These are phyloP conservation scores for Drosophila ogumai DNA, from an alignment of 1,140 invertebrate species.

Conservation along the genomic window DNA sequence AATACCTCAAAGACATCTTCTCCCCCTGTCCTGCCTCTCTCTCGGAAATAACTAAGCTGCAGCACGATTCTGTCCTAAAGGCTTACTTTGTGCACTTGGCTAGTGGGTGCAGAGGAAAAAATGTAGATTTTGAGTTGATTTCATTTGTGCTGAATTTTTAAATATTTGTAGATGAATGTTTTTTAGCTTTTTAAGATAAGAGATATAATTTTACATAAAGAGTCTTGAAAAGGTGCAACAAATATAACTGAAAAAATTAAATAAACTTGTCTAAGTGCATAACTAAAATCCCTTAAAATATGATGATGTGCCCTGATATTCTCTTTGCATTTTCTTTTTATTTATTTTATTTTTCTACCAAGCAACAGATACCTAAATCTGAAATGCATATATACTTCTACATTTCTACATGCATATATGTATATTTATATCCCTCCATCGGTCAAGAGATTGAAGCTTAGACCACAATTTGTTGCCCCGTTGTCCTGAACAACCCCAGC, in stretches of 20 bases:
- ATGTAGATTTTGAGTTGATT: not conserved
- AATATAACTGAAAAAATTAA: not conserved
- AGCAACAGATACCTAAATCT: slow-evolving; percentile 13
- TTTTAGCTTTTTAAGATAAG: too few species aligned
- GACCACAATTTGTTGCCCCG: slow-evolving; percentile 58
- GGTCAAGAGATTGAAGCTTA: slow-evolving; percentile 31
- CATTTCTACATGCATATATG: not conserved
- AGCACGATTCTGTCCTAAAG: slow-evolving; percentile 32
- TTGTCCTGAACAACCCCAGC: slow-evolving; percentile 27
- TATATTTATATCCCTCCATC: not conserved
- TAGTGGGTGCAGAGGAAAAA: slow-evolving; percentile 14
- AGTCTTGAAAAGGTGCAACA: too few species aligned
- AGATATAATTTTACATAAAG: too few species aligned
- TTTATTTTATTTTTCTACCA: not conserved
- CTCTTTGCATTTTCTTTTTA: slow-evolving; percentile 1
- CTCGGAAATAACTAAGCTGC: slow-evolving; percentile 9
- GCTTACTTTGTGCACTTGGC: slow-evolving; percentile 34
- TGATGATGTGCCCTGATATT: not conserved
- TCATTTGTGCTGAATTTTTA: not conserved
- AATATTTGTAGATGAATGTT: not conserved
- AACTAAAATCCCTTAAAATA: not conserved
- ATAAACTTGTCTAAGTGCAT: not conserved
- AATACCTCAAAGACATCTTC: slow-evolving; percentile 26
- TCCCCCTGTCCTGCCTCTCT: not conserved
- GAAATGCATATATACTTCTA: slow-evolving; percentile 4